These are phyloP conservation scores for Drosophila ficusphila DNA, from an alignment of 1,140 invertebrate genomes.

Conservation along the genomic window DNA sequence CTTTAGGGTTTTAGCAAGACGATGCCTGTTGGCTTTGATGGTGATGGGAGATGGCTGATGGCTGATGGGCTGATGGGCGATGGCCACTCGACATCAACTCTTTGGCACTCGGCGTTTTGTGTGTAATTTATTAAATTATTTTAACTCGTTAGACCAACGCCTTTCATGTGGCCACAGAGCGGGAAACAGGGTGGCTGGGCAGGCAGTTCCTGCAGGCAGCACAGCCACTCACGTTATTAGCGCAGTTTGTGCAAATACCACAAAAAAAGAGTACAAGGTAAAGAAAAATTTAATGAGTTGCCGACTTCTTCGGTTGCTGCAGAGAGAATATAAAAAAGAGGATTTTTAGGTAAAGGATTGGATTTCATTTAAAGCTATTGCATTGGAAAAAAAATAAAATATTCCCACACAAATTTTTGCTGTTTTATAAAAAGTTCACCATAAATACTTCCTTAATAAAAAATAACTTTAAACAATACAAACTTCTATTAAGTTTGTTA, in stretches of 20 bases:
- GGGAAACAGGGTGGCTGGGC: not conserved
- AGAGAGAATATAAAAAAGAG: slow-evolving; percentile 14
- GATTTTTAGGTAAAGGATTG: not conserved
- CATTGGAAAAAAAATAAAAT: not conserved
- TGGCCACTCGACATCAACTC: slow-evolving; percentile 50
- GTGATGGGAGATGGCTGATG: slow-evolving; percentile 12
- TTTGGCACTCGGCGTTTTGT: slow-evolving; percentile 56
- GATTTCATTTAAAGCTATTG: not conserved
- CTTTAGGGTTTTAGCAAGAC: not conserved
- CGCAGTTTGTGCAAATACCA: slow-evolving; percentile 71
- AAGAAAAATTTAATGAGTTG: slow-evolving; percentile 63
- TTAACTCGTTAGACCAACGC: slow-evolving; percentile 69
- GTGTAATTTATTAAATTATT: slow-evolving; percentile 75
- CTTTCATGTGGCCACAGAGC: slow-evolving; percentile 48
- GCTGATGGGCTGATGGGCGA: slow-evolving; percentile 8
- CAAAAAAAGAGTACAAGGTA: slow-evolving; percentile 13
- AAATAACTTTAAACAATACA: no score
- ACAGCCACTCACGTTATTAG: slow-evolving; percentile 61
- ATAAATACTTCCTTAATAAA: no score
- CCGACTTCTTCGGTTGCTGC: not conserved
- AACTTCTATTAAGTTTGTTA: no score
- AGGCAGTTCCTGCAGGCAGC: slow-evolving; percentile 1
- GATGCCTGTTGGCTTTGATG: slow-evolving; percentile 16
- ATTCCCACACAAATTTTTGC: no score
- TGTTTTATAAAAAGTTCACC: no score